Evolutionary conservation across 2,113 vertebrate genomes (phyloP).

Genomic region (Rhynchopsitta pachyrhyncha): DNA sequence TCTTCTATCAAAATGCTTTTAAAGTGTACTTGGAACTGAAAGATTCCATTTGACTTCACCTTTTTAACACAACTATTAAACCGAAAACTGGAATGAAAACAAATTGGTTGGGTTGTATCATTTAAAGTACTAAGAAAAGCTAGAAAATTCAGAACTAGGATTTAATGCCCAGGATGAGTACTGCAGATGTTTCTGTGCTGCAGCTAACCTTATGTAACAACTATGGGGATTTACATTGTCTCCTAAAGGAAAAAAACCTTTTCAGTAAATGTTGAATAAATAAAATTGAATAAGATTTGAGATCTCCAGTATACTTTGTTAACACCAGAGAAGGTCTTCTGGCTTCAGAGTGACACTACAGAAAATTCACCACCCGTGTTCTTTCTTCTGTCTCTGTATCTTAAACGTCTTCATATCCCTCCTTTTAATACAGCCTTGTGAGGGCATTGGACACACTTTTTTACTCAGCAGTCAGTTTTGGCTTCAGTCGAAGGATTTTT

Average conservation of each 20-base stretch:
- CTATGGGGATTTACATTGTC: neutral
- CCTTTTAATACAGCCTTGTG: neutral
- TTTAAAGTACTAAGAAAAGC: slow-evolving; percentile 15
- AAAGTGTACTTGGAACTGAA: neutral
- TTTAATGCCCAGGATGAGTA: neutral
- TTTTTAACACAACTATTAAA: neutral
- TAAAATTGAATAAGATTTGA: neutral
- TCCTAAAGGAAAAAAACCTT: neutral
- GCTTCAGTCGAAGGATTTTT: neutral
- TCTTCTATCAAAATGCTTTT: slow-evolving; percentile 25
- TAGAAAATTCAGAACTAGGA: neutral
- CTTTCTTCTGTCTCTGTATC: neutral
- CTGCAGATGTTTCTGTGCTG: neutral
- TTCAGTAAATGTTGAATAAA: neutral
- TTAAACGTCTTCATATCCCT: neutral
- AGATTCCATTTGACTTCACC: neutral
- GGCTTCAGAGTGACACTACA: neutral
- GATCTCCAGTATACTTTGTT: neutral
- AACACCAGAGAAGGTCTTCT: neutral
- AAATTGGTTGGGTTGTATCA: neutral
- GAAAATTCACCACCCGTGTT: neutral
- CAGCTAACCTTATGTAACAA: neutral
- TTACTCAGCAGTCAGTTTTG: neutral
- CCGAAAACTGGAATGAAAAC: neutral
- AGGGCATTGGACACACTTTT: neutral